These are phyloP conservation scores for Egretta garzetta DNA, from an alignment of 2,113 vertebrate genomes.

Conservation along the genomic window DNA sequence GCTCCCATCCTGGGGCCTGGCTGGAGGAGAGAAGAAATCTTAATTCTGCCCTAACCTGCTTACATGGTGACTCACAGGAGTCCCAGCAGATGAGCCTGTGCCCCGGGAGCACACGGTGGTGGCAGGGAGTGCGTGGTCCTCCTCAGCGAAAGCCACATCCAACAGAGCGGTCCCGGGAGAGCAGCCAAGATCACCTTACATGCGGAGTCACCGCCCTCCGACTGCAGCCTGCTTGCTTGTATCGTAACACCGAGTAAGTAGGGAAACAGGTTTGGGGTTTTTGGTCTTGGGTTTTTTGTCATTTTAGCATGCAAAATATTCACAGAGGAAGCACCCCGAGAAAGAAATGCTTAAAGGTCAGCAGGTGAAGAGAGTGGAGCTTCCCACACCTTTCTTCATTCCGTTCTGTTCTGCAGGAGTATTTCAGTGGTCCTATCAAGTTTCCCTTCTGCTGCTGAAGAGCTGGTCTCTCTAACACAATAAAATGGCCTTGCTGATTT, in stretches of 20 bases:
- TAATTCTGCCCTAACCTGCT: not conserved
- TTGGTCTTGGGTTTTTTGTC: not conserved
- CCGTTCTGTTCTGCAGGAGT: not conserved
- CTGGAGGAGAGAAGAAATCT: not conserved
- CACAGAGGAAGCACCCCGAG: not conserved
- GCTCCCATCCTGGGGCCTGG: not conserved
- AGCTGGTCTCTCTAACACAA: not conserved
- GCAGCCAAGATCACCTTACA: not conserved
- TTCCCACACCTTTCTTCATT: not conserved
- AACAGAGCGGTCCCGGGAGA: not conserved
- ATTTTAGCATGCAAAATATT: not conserved
- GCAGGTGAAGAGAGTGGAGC: not conserved
- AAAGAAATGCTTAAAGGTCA: not conserved
- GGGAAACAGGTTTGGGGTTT: not conserved
- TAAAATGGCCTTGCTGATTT: not conserved
- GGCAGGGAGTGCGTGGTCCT: rapidly evolving
- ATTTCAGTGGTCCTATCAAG: not conserved
- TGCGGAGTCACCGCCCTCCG: not conserved
- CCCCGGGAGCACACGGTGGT: not conserved
- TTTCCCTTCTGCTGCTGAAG: not conserved
- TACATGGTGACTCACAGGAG: not conserved
- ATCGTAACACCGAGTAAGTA: not conserved
- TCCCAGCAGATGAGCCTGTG: not conserved
- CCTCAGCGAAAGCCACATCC: not conserved
- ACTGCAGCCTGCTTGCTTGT: not conserved